Evolutionary conservation across 2,113 vertebrate species (phyloP).

Genomic region (Tichodroma muraria): DNA sequence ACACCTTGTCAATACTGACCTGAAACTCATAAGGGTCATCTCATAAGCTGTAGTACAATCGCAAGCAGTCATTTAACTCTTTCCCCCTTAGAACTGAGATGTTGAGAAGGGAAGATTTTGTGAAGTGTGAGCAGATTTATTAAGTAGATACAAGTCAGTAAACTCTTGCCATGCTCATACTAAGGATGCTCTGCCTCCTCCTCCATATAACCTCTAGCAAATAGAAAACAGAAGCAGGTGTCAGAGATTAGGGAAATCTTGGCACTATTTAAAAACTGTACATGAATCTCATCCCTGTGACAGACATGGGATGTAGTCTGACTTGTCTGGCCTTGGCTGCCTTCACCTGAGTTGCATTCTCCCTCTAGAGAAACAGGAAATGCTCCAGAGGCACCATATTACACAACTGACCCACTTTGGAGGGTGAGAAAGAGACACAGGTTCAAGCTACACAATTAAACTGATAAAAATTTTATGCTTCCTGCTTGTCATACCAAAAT

Average conservation of each 20-base stretch:
- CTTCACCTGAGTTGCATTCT: neutral
- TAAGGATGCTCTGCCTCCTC: neutral
- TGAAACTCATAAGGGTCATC: neutral
- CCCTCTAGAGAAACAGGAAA: neutral
- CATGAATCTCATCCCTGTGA: neutral
- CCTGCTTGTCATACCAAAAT: neutral
- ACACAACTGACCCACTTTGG: neutral
- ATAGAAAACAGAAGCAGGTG: neutral
- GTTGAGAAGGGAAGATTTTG: neutral
- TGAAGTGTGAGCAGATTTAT: neutral
- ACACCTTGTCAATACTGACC: slow-evolving; percentile 37
- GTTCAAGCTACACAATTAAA: neutral
- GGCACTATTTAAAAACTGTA: neutral
- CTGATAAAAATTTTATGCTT: neutral
- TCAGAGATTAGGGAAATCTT: neutral
- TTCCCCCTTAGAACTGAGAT: neutral
- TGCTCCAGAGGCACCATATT: neutral
- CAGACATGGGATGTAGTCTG: neutral
- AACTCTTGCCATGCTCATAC: neutral
- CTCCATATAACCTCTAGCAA: neutral
- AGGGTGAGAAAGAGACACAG: neutral
- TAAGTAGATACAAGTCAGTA: neutral
- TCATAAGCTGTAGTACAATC: neutral
- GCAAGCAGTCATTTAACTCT: neutral
- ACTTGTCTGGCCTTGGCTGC: neutral